Base-by-base conservation (phyloP, 2,797 vertebrate species). In the Poecilia picta region DNA sequence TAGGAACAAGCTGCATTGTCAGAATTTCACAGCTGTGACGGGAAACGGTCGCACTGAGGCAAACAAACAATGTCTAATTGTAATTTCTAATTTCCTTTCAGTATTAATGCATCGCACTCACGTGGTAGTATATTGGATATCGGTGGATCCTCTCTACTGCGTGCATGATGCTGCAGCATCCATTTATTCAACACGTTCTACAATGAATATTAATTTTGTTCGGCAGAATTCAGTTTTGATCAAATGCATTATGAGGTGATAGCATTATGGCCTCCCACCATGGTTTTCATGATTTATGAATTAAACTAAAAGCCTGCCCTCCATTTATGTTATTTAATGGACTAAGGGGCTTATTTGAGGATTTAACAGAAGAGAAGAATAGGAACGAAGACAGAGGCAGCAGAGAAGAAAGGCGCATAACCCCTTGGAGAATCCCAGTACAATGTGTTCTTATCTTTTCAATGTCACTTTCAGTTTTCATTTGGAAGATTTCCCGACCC, bases 401-500 rank as follows among this genome's bases (percentile, higher is more conserved):
- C 15, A 43, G 73, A 81, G 79, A 88, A 88, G 83, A 87, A 86
- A 89, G 73, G 85, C 87, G 82, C 41, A 3, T 53, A 57, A 57
- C 45, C 80, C 89, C 88, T 89, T 57, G 25, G 88, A 86, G 90
- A 88, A 86, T 91, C 72, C 77, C 68, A 80, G 74, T 47, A 90
- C 89, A 90, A 88, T 89, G 80, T 80, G 76, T 83, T 88, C 82
- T 92, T 91, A 93, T 91, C 89, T 88, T 83, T 88, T 92, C 82
- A 94, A 92, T 91, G 94, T 95, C 93, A 95, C 94, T 93, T 92
- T 93, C 82, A 86, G 66, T 87, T 83, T 86, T 77, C 77, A 81
- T 78, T 81, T 83, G 85, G 82, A 86, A 81, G 79, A 79, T 62
- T 51, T 82, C n/a, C 23, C 28, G 79, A 47, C 74, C 28, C 72